Percentiles rank a stretch among this genome's conserved stretches.
Evolutionary conservation across 1,140 invertebrate genomes (phyloP).

Genomic region (Pseudomyrmex sp.): DNA sequence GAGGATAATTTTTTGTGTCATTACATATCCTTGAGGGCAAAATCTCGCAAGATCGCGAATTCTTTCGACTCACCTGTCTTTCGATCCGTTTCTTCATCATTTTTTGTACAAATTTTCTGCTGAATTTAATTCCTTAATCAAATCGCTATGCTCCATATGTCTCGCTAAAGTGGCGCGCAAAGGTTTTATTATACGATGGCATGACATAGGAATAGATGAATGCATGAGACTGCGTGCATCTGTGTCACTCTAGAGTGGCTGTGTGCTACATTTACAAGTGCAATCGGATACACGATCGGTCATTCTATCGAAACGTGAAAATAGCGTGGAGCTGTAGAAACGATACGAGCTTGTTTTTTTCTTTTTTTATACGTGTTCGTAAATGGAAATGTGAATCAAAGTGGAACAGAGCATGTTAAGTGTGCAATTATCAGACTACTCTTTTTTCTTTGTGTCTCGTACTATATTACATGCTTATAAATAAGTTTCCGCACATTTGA

Average conservation of each 20-base stretch:
- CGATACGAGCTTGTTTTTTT: no score
- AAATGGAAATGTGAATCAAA: background rate
- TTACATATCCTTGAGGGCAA: no score
- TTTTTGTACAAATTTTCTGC: no score
- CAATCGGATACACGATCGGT: background rate
- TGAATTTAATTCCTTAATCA: no score
- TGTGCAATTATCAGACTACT: background rate
- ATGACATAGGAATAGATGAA: constrained; percentile 11
- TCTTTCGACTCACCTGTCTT: no score
- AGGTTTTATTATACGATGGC: background rate
- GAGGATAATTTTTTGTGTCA: no score
- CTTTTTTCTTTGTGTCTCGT: background rate
- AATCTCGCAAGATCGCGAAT: no score
- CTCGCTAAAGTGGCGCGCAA: constrained; percentile 2
- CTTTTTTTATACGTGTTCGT: background rate
- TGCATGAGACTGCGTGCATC: constrained; percentile 44
- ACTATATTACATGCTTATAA: constrained; percentile 5
- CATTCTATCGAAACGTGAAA: constrained; percentile 12
- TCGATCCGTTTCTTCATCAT: no score
- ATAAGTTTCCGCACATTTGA: background rate
- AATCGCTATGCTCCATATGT: constrained; percentile 16
- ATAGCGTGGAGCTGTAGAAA: background rate
- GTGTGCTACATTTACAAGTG: constrained; percentile 3
- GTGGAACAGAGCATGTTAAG: background rate
- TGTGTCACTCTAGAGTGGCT: constrained; percentile 16